Conservation (phyloP, 2,797 vertebrate species). For the Neostethus bicornis region DNA sequence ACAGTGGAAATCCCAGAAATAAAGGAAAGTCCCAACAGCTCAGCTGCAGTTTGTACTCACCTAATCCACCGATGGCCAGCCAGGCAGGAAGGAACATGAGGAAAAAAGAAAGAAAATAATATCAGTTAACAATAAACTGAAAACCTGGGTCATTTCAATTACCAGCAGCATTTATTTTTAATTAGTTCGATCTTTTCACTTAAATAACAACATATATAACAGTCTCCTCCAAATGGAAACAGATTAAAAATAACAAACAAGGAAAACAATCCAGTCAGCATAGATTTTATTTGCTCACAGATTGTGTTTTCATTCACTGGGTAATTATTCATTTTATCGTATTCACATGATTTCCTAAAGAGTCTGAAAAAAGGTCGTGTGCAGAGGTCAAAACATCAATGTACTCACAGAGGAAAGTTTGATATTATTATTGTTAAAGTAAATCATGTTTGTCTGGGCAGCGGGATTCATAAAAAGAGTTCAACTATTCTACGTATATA, state of each 20-base stretch:
- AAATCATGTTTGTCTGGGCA: background rate
- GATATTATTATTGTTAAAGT: no score
- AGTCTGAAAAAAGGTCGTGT: background rate
- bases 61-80: conserved; percentile 32
- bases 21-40: background rate
- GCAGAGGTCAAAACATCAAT: background rate
- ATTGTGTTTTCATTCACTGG: background rate
- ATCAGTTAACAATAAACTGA: background rate
- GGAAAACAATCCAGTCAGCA: background rate
- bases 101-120: background rate
- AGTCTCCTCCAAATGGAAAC: background rate
- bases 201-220: background rate
- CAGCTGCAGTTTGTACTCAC: conserved; percentile 57
- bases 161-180: background rate
- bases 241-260: background rate
- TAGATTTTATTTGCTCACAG: background rate
- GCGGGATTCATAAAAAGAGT: background rate
- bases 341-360: background rate
- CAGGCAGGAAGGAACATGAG: conserved; percentile 9
- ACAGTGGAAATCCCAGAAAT: background rate
- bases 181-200: background rate
- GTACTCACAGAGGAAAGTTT: no score
- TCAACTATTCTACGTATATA: no score
- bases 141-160: background rate
- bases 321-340: background rate